phyloP scores from a whole-genome alignment of 53 echinoderm and acorn worm species.

The Arbacia lixula region DNA sequence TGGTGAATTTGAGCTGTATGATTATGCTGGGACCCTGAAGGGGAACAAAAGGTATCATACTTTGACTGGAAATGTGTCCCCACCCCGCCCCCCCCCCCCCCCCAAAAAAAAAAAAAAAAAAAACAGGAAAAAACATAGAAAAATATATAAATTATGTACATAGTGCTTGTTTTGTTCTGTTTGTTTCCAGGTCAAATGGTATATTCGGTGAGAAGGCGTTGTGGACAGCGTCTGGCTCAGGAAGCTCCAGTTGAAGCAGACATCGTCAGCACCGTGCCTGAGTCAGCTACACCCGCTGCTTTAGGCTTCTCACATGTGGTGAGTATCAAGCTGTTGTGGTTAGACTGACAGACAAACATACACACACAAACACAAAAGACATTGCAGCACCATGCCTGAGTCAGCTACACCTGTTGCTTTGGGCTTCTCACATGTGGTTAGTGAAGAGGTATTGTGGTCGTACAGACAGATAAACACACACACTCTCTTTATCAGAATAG shows the following conservation, averaged over 20 bases:
- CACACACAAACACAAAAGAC: no score
- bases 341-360: no score
- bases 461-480: no score
- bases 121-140: no score
- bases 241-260: conserved; percentile 93
- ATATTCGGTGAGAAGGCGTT: conserved; percentile 89
- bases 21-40: no score
- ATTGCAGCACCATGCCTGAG: conserved; percentile 95
- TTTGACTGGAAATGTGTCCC: neutral
- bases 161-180: no score
- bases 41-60: no score
- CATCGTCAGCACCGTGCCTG: conserved; percentile 94
- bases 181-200: conserved; percentile 98
- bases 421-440: conserved; percentile 83
- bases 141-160: no score
- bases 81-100: neutral
- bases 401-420: conserved; percentile 95
- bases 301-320: conserved; percentile 86
- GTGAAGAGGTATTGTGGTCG: no score
- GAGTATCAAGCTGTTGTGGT: conserved; percentile 4
- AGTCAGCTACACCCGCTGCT: conserved; percentile 95
- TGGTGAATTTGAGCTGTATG: no score
- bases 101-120: no score
- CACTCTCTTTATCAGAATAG: no score
- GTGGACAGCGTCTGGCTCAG: conserved; percentile 79